Evolutionary conservation across 2,113 vertebrate species (phyloP).

Genomic region (Sylvicapra grimmia): DNA sequence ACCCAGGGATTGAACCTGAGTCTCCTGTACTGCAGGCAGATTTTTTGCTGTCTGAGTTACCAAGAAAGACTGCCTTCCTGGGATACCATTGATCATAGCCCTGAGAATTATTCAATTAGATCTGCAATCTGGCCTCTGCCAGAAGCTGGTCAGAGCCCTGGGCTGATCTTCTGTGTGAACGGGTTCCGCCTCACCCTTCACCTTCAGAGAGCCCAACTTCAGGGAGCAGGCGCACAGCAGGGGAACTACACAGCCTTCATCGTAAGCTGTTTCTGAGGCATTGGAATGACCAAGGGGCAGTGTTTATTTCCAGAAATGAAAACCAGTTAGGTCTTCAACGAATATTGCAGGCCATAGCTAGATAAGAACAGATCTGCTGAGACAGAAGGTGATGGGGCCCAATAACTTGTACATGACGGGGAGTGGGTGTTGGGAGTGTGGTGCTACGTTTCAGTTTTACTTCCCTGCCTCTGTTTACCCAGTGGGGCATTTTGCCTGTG

Average conservation of each 20-base stretch:
- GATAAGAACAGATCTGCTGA: neutral
- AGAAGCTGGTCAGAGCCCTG: neutral
- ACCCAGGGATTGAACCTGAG: neutral
- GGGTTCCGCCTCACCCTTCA: neutral
- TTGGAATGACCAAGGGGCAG: neutral
- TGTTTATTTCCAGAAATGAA: neutral
- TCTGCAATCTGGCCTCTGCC: slow-evolving; percentile 3
- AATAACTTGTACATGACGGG: too few relatives aligned
- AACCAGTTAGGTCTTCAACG: neutral
- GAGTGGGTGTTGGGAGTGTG: neutral
- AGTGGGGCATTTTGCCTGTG: neutral
- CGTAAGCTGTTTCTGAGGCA: neutral
- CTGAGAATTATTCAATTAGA: neutral
- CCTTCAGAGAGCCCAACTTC: neutral
- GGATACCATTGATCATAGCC: neutral
- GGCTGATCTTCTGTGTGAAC: neutral
- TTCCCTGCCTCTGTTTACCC: neutral
- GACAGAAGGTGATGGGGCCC: neutral
- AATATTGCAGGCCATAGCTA: neutral
- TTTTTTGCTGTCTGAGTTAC: neutral
- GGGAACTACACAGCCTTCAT: neutral
- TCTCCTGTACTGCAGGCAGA: neutral
- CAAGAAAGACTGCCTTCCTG: neutral
- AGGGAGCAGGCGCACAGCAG: neutral
- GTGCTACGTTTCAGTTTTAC: neutral